phyloP scores from a whole-genome alignment of 1,140 invertebrate genomes.

The Camponotus pennsylvanicus region DNA sequence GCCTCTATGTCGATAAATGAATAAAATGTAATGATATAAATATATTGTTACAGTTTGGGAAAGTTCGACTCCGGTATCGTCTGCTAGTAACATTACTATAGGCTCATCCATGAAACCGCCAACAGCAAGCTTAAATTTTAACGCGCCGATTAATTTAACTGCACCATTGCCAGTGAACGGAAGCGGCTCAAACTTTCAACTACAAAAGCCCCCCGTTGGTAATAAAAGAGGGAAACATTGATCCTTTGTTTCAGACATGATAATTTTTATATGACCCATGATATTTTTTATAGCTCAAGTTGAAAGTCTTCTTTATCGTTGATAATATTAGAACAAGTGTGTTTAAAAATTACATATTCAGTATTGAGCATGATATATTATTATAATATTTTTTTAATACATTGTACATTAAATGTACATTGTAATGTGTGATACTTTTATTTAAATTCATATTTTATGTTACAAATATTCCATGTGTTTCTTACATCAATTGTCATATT shows the following conservation, averaged over 20 bases:
- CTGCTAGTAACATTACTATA: constrained; percentile 84
- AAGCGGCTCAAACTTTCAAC: constrained; percentile 87
- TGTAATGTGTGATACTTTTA: background rate
- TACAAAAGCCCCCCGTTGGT: constrained; percentile 90
- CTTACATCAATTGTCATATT: background rate
- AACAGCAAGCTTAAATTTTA: constrained; percentile 84
- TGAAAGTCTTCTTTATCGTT: constrained; percentile 14
- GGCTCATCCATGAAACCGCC: constrained; percentile 86
- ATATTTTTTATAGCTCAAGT: constrained; percentile 3
- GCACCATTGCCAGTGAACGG: constrained; percentile 81
- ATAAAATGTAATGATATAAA: constrained; percentile 60
- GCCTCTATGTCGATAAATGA: background rate
- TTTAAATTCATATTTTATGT: background rate
- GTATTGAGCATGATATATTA: constrained; percentile 17
- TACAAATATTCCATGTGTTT: constrained; percentile 9
- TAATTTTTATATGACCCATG: background rate
- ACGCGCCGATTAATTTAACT: constrained; percentile 82
- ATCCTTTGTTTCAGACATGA: constrained; percentile 46
- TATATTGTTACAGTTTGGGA: constrained; percentile 82
- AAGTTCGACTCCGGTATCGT: constrained; percentile 77
- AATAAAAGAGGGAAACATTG: constrained; percentile 91
- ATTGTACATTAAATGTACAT: constrained; percentile 17
- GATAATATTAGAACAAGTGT: background rate
- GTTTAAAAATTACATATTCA: constrained; percentile 30
- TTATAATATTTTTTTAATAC: constrained; percentile 28